Evolutionary conservation across 64 coral and sea anemone genomes (phyloP).

Genomic region (Acropora tenuis): DNA sequence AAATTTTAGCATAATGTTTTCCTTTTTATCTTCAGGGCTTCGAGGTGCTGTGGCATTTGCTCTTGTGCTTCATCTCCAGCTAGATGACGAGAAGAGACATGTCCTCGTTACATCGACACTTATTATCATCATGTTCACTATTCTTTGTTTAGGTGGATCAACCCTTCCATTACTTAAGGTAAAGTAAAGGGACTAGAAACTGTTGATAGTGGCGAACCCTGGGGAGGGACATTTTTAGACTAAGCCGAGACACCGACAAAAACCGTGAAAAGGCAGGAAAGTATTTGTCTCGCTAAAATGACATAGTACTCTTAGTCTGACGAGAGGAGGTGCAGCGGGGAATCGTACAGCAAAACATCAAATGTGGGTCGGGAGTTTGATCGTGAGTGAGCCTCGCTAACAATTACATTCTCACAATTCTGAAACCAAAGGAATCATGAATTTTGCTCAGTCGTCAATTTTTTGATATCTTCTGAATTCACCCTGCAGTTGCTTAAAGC

Average conservation of each 20-base stretch:
- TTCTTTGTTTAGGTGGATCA: conserved; percentile 85
- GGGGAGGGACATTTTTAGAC: no score
- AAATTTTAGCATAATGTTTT: not conserved
- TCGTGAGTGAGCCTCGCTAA: no score
- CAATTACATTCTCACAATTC: no score
- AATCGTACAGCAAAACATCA: no score
- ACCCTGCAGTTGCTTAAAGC: conserved; percentile 77
- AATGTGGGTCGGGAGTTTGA: no score
- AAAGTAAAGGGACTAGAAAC: not conserved
- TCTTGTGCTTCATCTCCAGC: conserved; percentile 89
- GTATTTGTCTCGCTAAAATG: no score
- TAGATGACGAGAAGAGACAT: conserved; percentile 89
- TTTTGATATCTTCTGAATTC: not conserved
- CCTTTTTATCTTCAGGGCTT: conserved; percentile 55
- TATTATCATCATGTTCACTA: conserved; percentile 97
- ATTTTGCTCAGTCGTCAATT: not conserved
- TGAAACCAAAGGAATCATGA: not conserved
- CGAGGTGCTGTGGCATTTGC: conserved; percentile 97
- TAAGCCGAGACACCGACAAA: no score
- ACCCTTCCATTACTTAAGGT: conserved; percentile 97
- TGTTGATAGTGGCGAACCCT: no score
- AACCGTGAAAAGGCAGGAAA: no score
- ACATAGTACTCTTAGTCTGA: no score
- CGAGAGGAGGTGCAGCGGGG: no score
- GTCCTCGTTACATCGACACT: conserved; percentile 96